phyloP scores from a whole-genome alignment of 2,888 invertebrate species.

The Euphydryas editha region DNA sequence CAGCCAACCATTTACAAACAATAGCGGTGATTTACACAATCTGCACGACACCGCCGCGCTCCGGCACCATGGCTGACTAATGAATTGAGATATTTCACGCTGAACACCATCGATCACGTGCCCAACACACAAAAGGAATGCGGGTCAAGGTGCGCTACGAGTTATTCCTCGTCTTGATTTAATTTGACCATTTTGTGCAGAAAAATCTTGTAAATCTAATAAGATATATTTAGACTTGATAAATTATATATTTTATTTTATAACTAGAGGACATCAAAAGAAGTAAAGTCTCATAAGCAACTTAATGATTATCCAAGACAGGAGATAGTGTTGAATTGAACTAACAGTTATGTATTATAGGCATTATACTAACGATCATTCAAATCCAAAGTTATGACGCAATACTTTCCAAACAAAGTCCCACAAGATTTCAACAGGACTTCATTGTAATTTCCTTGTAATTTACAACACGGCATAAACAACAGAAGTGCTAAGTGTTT shows the following conservation, averaged over 20 bases:
- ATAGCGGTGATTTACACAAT: constrained; percentile 23
- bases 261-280: no score
- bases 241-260: not conserved
- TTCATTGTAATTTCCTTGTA: constrained; percentile 25
- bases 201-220: not conserved
- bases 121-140: constrained; percentile 16
- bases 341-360: no score
- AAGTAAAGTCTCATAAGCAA: no score
- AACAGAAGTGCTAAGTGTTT: constrained; percentile 36
- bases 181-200: constrained; percentile 14
- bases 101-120: constrained; percentile 55
- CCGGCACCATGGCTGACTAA: constrained; percentile 47
- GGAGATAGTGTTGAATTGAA: no score
- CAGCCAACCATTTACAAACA: constrained; percentile 25
- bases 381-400: not conserved
- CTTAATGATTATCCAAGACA: no score
- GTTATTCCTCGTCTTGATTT: constrained; percentile 23
- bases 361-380: not conserved
- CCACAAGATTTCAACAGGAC: not conserved
- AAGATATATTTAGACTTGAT: not conserved
- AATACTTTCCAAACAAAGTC: not conserved
- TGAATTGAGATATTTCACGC: constrained; percentile 66
- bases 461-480: constrained; percentile 26
- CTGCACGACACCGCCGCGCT: constrained; percentile 12
- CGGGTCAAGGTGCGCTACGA: constrained; percentile 31